phyloP scores from a whole-genome alignment of 2,113 vertebrate species.

The Mesoclemmys tuberculata region DNA sequence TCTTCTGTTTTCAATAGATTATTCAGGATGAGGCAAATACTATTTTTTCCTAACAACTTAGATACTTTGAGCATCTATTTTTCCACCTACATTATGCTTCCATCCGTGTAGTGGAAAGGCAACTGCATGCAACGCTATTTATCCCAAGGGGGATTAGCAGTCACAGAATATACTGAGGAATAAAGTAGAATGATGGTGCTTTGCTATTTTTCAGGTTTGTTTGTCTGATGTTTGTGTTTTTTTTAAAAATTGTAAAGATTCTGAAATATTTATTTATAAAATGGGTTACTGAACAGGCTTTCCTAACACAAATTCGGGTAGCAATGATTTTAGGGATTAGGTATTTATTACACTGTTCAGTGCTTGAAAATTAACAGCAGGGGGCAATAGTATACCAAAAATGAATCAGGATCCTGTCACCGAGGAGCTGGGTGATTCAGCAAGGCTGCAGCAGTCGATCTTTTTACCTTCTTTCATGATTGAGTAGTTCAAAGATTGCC shows the following conservation, averaged over 20 bases:
- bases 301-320: background rate
- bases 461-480: background rate
- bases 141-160: background rate
- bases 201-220: background rate
- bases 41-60: background rate
- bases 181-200: background rate
- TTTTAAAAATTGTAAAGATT: background rate
- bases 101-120: background rate
- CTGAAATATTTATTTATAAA: accelerated
- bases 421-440: background rate
- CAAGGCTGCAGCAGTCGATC: background rate
- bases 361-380: constrained; percentile 28
- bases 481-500: background rate
- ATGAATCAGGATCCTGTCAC: background rate
- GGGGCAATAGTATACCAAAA: constrained; percentile 52
- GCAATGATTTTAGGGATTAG: background rate
- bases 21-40: background rate
- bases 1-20: background rate
- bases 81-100: background rate
- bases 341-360: background rate
- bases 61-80: background rate
- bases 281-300: background rate
- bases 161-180: background rate
- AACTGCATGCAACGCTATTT: background rate
- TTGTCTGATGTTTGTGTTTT: accelerated